Percentiles rank a stretch among this genome's conserved stretches.
Conservation (phyloP, 2,888 invertebrate genomes). For the Omphaloscelis lunosa region DNA sequence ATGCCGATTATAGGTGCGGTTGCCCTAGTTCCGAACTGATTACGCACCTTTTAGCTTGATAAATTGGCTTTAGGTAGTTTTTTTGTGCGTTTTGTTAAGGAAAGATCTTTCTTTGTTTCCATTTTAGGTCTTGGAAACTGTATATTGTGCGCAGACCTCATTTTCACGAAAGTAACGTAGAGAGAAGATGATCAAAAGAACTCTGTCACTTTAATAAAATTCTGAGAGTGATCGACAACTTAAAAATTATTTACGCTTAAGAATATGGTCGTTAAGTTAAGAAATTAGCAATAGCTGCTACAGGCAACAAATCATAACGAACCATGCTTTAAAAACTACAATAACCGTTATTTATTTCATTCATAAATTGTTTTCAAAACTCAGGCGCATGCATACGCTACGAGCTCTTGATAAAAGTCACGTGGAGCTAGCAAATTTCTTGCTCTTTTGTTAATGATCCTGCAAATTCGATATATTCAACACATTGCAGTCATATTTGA, state of each 20-base stretch:
- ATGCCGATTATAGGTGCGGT: constrained; percentile 65
- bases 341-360: constrained; percentile 43
- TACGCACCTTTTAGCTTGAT: constrained; percentile 51
- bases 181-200: too few species aligned
- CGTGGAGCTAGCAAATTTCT: constrained; percentile 20
- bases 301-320: background rate
- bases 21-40: constrained; percentile 57
- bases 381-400: constrained; percentile 25
- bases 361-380: constrained; percentile 45
- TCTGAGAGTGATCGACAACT: too few species aligned
- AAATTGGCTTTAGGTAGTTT: constrained; percentile 37
- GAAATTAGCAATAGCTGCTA: too few species aligned
- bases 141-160: background rate
- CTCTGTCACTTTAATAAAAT: too few species aligned
- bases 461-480: background rate
- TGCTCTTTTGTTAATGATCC: constrained; percentile 1
- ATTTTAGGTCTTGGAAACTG: background rate
- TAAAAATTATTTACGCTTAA: too few species aligned
- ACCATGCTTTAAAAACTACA: constrained; percentile 24
- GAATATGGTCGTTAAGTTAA: background rate
- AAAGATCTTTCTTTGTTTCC: constrained; percentile 13
- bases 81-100: constrained; percentile 13
- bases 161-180: background rate
- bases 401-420: constrained; percentile 37
- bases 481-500: background rate